phyloP scores from a whole-genome alignment of 2,888 invertebrate species.

The Acleris laterana region DNA sequence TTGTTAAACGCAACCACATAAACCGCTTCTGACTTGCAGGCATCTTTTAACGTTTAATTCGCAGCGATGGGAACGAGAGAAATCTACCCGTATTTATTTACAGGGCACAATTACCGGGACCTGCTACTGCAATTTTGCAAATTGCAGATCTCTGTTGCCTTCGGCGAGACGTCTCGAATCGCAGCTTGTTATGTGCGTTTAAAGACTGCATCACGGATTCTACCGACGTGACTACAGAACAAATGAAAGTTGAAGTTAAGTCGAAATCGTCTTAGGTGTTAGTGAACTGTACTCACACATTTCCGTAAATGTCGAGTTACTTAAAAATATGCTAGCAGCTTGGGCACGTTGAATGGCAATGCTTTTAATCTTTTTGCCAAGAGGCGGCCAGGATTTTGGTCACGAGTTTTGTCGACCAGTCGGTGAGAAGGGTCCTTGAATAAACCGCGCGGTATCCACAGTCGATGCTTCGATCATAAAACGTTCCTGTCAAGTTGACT shows the following conservation, averaged over 20 bases:
- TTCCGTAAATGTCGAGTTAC: too few species aligned
- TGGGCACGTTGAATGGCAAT: too few species aligned
- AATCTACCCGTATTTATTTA: constrained; percentile 72
- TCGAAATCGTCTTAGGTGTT: too few species aligned
- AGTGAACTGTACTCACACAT: too few species aligned
- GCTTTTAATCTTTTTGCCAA: too few species aligned
- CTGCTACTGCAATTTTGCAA: constrained; percentile 76
- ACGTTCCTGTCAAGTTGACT: too few species aligned
- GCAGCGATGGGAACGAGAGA: constrained; percentile 44
- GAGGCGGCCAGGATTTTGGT: too few species aligned
- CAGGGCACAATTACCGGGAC: constrained; percentile 72
- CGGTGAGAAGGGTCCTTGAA: too few species aligned
- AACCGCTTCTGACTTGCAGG: constrained; percentile 3
- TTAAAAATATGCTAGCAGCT: too few species aligned
- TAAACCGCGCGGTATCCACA: too few species aligned
- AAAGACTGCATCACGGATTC: constrained; percentile 52
- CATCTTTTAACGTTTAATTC: constrained; percentile 12
- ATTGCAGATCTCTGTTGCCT: constrained; percentile 75
- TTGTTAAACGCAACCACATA: not conserved
- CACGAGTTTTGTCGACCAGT: too few species aligned
- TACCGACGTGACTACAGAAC: constrained; percentile 45
- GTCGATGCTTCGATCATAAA: too few species aligned
- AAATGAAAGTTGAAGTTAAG: constrained; percentile 38
- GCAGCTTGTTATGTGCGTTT: constrained; percentile 69
- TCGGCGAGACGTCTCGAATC: constrained; percentile 72